phyloP scores from a whole-genome alignment of 2,113 vertebrate species.

The Eulemur macaco region DNA sequence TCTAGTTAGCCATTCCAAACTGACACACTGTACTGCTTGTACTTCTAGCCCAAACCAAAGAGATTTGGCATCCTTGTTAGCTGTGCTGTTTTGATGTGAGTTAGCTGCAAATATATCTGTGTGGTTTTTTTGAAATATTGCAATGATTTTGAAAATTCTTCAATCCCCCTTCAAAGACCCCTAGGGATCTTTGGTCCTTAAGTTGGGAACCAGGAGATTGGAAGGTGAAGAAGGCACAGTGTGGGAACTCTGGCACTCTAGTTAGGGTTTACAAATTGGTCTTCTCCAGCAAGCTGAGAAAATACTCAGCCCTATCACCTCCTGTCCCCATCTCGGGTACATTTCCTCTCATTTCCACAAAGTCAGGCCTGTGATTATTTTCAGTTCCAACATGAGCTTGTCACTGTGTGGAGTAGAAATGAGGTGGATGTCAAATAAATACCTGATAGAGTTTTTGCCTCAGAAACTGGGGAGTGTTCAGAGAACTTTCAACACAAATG shows the following conservation, averaged over 20 bases:
- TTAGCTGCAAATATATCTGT: not conserved
- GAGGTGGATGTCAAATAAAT: not conserved
- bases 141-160: not conserved
- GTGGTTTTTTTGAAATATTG: not conserved
- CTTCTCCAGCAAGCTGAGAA: constrained; percentile 8
- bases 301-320: not conserved
- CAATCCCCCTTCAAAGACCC: not conserved
- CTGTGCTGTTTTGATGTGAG: not conserved
- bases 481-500: not conserved
- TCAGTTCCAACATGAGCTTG: constrained; percentile 20
- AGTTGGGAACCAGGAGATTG: not conserved
- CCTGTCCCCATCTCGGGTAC: not conserved
- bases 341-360: constrained; percentile 25
- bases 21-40: accelerated
- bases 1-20: not conserved
- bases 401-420: not conserved
- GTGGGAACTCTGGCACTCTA: not conserved
- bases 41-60: not conserved
- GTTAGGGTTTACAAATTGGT: not conserved
- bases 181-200: not conserved
- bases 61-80: not conserved
- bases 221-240: not conserved
- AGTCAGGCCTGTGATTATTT: constrained; percentile 34
- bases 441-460: not conserved
- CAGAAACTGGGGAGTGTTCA: not conserved